Percentiles rank a stretch among this genome's conserved stretches.
Conservation (phyloP, 2,113 vertebrate species). For the Spilogale gracilis region DNA sequence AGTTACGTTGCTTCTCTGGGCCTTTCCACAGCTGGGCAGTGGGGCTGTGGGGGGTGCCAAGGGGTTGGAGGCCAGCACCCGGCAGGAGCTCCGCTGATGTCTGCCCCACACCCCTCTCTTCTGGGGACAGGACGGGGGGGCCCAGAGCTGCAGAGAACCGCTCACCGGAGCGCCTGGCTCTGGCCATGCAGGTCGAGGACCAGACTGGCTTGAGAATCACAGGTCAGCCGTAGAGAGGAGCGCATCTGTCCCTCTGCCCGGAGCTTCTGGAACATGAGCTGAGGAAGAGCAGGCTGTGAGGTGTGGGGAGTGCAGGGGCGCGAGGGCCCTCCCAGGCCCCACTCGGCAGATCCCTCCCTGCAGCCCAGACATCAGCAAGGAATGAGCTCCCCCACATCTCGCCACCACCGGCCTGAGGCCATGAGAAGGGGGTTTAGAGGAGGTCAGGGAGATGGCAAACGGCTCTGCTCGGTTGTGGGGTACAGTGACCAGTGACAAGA, state of each 20-base stretch:
- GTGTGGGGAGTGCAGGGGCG: fast-evolving
- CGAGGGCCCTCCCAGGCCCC: background rate
- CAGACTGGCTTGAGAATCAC: background rate
- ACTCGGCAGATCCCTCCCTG: background rate
- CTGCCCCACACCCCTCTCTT: background rate
- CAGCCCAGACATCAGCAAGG: background rate
- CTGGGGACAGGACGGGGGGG: fast-evolving
- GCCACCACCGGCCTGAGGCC: background rate
- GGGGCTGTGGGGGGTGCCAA: too few species aligned
- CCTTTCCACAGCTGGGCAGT: background rate
- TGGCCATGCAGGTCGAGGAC: background rate
- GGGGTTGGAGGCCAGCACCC: background rate
- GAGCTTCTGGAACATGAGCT: background rate
- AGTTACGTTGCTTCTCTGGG: background rate
- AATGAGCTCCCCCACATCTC: fast-evolving
- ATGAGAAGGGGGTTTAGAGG: background rate
- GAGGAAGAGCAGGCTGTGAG: background rate
- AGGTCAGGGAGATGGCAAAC: background rate
- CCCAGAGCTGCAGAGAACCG: background rate
- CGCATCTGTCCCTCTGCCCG: background rate
- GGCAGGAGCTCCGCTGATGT: background rate
- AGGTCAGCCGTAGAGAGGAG: background rate
- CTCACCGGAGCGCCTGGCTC: background rate
- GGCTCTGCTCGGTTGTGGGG: fast-evolving
- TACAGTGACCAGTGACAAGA: background rate